Percentiles rank a stretch among this genome's conserved stretches.
Conservation (phyloP, 1,140 invertebrate species). For the Macrobrachium nipponense region DNA sequence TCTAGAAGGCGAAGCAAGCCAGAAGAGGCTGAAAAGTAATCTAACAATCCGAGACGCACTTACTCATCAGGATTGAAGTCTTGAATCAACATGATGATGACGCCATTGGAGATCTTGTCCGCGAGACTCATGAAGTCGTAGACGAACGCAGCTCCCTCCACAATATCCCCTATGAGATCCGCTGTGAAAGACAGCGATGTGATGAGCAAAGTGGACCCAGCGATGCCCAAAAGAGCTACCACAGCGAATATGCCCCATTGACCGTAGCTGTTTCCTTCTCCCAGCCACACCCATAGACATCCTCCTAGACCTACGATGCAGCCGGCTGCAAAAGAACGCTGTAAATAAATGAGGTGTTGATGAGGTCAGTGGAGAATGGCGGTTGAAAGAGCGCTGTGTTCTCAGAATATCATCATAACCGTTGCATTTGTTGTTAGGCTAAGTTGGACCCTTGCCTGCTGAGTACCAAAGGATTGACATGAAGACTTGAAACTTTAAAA, state of each 20-base stretch:
- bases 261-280: constrained; percentile 72
- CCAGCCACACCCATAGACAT: constrained; percentile 78
- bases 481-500: too few relatives aligned
- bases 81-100: constrained; percentile 87
- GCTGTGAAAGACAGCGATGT: constrained; percentile 89
- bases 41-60: constrained; percentile 20
- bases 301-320: constrained; percentile 74
- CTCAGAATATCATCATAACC: too few relatives aligned
- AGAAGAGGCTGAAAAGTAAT: too few relatives aligned
- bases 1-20: too few relatives aligned
- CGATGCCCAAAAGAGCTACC: constrained; percentile 82
- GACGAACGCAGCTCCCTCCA: constrained; percentile 89
- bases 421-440: too few relatives aligned
- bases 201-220: constrained; percentile 86
- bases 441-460: too few relatives aligned
- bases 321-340: constrained; percentile 68
- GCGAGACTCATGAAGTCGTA: constrained; percentile 97
- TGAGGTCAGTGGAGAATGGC: too few relatives aligned
- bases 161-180: constrained; percentile 88
- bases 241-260: constrained; percentile 80
- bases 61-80: constrained; percentile 69
- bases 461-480: too few relatives aligned
- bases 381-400: too few relatives aligned
- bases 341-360: too few relatives aligned
- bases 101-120: constrained; percentile 91